phyloP scores from a whole-genome alignment of 2,888 invertebrate genomes.

The Meiosimyza decipiens region DNA sequence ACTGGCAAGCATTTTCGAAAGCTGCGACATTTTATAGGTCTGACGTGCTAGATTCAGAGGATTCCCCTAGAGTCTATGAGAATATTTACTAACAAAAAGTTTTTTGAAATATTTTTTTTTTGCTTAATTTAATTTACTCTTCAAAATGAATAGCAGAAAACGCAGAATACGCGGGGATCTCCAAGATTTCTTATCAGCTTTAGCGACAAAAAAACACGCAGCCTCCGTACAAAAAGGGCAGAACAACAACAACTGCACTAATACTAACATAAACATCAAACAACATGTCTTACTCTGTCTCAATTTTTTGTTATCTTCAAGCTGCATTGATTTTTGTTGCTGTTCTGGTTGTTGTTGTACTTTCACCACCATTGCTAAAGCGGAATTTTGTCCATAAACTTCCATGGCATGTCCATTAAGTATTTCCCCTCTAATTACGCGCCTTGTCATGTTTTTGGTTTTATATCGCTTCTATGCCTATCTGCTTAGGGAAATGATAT shows the following conservation, averaged over 20 bases:
- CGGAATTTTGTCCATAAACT: background rate
- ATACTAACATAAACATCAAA: conserved; percentile 4
- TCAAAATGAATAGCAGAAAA: background rate
- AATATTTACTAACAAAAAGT: background rate
- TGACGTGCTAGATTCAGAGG: too few species aligned
- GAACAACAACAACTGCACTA: background rate
- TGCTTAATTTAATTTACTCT: conserved; percentile 10
- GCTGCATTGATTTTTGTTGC: too few species aligned
- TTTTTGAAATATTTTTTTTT: background rate
- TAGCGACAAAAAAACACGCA: background rate
- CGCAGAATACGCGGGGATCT: background rate
- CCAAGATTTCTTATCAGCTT: background rate
- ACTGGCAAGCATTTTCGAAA: background rate
- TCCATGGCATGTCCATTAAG: conserved; percentile 9
- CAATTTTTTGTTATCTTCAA: background rate
- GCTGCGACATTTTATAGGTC: background rate
- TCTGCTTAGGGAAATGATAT: too few species aligned
- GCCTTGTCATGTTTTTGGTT: conserved; percentile 10
- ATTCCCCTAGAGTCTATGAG: background rate
- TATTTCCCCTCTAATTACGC: conserved; percentile 25
- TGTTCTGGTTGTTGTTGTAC: background rate
- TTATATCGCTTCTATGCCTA: too few species aligned
- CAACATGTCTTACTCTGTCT: background rate
- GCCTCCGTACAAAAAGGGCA: background rate
- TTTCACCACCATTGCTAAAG: background rate